Evolutionary conservation across 2,888 invertebrate species (phyloP).

Genomic region (Chesias legatella): DNA sequence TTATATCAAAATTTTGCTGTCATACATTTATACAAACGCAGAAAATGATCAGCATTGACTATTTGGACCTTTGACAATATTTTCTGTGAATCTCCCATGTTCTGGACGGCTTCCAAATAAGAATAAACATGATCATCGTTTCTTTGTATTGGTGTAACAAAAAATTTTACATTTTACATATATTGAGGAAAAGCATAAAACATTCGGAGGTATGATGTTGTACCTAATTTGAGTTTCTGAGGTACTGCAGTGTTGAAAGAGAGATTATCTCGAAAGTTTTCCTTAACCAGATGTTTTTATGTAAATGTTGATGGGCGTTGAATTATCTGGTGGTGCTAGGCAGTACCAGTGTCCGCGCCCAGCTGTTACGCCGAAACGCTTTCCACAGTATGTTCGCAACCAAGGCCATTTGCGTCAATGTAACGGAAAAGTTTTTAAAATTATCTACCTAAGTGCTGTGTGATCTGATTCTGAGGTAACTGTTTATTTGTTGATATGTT

Average conservation of each 20-base stretch:
- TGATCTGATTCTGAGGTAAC: too few relatives aligned
- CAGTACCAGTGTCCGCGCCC: slow-evolving; percentile 63
- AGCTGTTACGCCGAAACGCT: slow-evolving; percentile 56
- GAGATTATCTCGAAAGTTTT: slow-evolving; percentile 17
- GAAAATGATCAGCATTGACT: neutral
- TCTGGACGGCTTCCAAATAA: slow-evolving; percentile 27
- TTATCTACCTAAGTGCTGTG: slow-evolving; percentile 1
- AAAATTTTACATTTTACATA: too few relatives aligned
- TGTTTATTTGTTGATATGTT: too few relatives aligned
- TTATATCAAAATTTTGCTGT: neutral
- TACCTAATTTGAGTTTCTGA: slow-evolving; percentile 3
- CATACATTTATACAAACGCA: slow-evolving; percentile 1
- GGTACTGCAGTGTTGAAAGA: slow-evolving; percentile 6
- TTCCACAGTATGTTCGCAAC: slow-evolving; percentile 53
- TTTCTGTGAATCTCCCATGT: slow-evolving; percentile 18
- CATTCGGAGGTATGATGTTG: neutral
- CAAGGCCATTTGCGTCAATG: slow-evolving; percentile 27
- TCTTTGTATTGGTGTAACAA: slow-evolving; percentile 5
- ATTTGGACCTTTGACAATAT: slow-evolving; percentile 25
- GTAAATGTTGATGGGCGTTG: slow-evolving; percentile 48
- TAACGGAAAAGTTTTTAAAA: slow-evolving; percentile 18
- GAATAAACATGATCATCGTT: slow-evolving; percentile 14
- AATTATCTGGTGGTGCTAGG: slow-evolving; percentile 60
- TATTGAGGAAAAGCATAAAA: neutral
- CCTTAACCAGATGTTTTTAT: slow-evolving; percentile 20